Evolutionary conservation across 1,140 invertebrate species (phyloP).

Genomic region (Oscheius sp.): DNA sequence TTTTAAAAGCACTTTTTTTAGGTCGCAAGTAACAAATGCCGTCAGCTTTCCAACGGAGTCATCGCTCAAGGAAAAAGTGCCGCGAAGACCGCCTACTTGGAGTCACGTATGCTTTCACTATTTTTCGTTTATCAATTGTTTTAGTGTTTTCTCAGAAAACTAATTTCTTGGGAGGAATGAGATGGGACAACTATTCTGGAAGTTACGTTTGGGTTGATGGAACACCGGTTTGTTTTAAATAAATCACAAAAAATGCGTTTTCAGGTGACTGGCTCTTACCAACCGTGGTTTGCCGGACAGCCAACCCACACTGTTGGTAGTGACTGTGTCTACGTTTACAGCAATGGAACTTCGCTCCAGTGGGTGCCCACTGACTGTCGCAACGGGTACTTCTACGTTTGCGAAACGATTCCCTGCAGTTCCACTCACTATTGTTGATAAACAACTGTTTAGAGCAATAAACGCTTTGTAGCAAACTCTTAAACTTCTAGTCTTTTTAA

Average conservation of each 20-base stretch:
- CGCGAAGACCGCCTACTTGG: neutral
- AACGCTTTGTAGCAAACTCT: too few relatives aligned
- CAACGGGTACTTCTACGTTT: neutral
- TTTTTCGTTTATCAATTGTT: neutral
- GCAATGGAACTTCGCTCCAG: neutral
- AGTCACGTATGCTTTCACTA: neutral
- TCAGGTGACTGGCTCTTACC: neutral
- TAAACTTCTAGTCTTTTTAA: too few relatives aligned
- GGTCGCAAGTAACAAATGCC: neutral
- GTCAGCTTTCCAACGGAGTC: neutral
- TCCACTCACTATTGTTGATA: neutral
- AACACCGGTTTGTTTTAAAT: neutral
- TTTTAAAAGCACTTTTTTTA: neutral
- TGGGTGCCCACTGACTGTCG: neutral
- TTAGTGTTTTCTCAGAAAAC: neutral
- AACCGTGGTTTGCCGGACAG: neutral
- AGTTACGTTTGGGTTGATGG: neutral
- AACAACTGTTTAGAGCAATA: too few relatives aligned
- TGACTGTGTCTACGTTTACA: conserved; percentile 6
- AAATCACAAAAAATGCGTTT: neutral
- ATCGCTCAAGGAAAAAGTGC: neutral
- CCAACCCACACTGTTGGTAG: neutral
- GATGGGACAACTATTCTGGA: neutral
- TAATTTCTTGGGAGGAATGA: neutral
- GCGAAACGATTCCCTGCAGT: neutral